These are phyloP conservation scores for Lepisosteus oculatus DNA, from an alignment of 2,113 vertebrate species.

Conservation along the genomic window DNA sequence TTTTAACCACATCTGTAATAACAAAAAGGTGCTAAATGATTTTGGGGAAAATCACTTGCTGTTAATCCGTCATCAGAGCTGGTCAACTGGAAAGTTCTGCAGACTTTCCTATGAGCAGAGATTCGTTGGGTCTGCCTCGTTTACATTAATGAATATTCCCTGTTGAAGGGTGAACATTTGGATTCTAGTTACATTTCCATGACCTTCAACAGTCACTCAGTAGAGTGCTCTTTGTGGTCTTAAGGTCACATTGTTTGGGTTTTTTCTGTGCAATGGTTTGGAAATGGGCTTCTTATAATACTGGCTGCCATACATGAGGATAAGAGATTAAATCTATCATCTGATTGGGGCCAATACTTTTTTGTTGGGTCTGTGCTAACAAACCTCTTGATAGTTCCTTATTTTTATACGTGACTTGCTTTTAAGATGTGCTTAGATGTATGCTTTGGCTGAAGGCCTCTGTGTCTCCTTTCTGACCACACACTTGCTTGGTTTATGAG, in stretches of 20 bases:
- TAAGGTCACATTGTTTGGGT: not conserved
- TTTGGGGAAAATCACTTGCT: not conserved
- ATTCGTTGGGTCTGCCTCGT: not conserved
- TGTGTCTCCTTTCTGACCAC: too few species aligned
- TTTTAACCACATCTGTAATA: conserved; percentile 1
- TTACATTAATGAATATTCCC: not conserved
- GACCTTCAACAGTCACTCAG: not conserved
- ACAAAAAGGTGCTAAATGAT: not conserved
- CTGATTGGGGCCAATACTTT: not conserved
- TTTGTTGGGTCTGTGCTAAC: too few species aligned
- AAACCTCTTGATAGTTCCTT: too few species aligned
- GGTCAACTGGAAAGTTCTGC: not conserved
- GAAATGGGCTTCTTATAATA: not conserved
- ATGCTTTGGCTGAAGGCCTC: too few species aligned
- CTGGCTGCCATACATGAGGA: not conserved
- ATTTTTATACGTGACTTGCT: too few species aligned
- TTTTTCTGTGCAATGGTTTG: not conserved
- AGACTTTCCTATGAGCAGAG: not conserved
- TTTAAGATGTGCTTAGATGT: too few species aligned
- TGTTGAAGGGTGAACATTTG: not conserved
- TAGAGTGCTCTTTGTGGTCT: not conserved
- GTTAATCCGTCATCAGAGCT: not conserved
- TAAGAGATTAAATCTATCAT: not conserved
- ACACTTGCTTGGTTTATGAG: too few species aligned
- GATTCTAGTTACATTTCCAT: not conserved